Conservation (phyloP, 2,888 invertebrate genomes). For the Nephrotoma appendiculata region DNA sequence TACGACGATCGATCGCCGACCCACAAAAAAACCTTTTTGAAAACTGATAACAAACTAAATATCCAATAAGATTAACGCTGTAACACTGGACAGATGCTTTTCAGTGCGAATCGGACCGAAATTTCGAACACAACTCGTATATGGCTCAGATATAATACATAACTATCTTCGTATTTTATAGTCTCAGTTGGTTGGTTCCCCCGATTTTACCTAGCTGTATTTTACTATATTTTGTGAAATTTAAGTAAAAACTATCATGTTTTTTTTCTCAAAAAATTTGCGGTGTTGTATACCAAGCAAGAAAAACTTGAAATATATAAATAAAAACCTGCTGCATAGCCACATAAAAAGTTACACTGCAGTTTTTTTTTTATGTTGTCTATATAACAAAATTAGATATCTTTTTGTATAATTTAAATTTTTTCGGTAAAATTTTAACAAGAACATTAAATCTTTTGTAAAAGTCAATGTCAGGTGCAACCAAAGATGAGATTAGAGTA, state of each 20-base stretch:
- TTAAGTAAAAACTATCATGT: background rate
- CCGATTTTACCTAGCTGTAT: background rate
- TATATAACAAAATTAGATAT: too few species aligned
- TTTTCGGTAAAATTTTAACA: background rate
- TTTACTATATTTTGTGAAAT: background rate
- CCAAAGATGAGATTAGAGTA: background rate
- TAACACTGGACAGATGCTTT: too few species aligned
- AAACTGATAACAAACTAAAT: too few species aligned
- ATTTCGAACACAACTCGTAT: too few species aligned
- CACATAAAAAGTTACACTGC: background rate
- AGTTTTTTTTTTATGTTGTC: background rate
- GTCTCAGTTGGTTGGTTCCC: background rate
- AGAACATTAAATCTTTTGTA: background rate
- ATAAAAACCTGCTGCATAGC: background rate
- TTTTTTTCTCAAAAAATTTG: background rate
- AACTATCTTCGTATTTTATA: background rate
- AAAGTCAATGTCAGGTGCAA: background rate
- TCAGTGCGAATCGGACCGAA: too few species aligned
- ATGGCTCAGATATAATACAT: background rate
- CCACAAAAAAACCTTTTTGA: too few species aligned
- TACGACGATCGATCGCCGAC: too few species aligned
- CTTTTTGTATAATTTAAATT: too few species aligned
- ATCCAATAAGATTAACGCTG: too few species aligned
- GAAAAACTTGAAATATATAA: background rate
- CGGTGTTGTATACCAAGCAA: background rate